Conservation (phyloP, 2,113 vertebrate species). For the Charina bottae region DNA sequence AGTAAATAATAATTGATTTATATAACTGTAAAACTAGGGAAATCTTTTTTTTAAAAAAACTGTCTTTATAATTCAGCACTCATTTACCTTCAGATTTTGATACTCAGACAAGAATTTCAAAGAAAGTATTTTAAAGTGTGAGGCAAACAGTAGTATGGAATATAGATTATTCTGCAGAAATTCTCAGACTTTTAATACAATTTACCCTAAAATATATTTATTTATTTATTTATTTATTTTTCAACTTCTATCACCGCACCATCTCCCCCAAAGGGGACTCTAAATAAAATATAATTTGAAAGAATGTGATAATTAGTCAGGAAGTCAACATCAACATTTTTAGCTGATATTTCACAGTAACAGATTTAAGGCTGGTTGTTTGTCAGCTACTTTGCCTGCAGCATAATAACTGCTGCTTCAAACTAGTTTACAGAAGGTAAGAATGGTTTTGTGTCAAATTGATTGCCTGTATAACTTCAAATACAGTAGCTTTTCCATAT, state of each 20-base stretch:
- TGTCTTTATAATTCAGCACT: conserved; percentile 14
- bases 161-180: not conserved
- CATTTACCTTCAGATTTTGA: not conserved
- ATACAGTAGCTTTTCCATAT: too few relatives aligned
- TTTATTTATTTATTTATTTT: too few relatives aligned
- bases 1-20: conserved; percentile 11
- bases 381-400: not conserved
- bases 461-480: not conserved
- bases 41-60: not conserved
- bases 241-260: too few relatives aligned
- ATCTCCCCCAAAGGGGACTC: too few relatives aligned
- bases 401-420: not conserved
- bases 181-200: not conserved
- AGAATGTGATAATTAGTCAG: not conserved
- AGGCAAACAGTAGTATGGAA: not conserved
- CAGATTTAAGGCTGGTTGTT: not conserved
- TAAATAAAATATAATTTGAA: too few relatives aligned
- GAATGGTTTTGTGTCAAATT: not conserved
- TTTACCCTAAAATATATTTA: not conserved
- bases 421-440: not conserved
- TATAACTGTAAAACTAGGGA: not conserved
- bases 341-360: not conserved
- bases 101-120: not conserved
- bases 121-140: not conserved
- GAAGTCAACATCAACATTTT: not conserved